These are phyloP conservation scores for Ectemnius lituratus DNA, from an alignment of 2,888 invertebrate species.

Conservation along the genomic window DNA sequence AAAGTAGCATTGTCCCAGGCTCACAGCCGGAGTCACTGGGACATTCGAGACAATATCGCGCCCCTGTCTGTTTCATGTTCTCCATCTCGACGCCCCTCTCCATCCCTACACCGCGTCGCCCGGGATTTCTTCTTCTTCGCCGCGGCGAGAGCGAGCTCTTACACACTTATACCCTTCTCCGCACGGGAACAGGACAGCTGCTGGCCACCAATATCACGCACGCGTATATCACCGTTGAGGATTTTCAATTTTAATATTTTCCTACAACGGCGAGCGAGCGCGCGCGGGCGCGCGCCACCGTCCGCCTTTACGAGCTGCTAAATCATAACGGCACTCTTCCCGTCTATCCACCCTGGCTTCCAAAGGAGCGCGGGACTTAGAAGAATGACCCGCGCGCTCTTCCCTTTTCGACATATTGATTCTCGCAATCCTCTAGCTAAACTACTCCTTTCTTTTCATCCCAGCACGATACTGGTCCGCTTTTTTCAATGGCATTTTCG, in stretches of 20 bases:
- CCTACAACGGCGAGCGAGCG: constrained; percentile 58
- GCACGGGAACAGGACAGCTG: constrained; percentile 71
- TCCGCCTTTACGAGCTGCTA: constrained; percentile 71
- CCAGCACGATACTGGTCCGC: no score
- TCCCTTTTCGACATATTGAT: no score
- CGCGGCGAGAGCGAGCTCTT: constrained; percentile 19
- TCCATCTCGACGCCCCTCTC: constrained; percentile 29
- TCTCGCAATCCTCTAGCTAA: no score
- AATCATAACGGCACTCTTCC: constrained; percentile 67
- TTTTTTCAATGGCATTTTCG: no score
- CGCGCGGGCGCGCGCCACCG: no score
- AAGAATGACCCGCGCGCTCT: no score
- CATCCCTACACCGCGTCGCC: constrained; percentile 13
- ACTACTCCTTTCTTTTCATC: no score
- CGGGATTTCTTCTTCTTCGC: constrained; percentile 22
- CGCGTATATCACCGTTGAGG: constrained; percentile 73
- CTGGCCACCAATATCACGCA: constrained; percentile 76
- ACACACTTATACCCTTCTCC: constrained; percentile 10
- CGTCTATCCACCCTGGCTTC: constrained; percentile 16
- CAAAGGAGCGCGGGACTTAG: no score
- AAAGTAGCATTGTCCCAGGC: constrained; percentile 72
- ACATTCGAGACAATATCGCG: constrained; percentile 72
- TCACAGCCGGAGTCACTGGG: constrained; percentile 61
- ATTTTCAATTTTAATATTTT: constrained; percentile 78
- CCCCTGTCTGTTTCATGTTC: constrained; percentile 6